Conservation (phyloP, 2,888 invertebrate genomes). For the Hoplodrina ambigua region DNA sequence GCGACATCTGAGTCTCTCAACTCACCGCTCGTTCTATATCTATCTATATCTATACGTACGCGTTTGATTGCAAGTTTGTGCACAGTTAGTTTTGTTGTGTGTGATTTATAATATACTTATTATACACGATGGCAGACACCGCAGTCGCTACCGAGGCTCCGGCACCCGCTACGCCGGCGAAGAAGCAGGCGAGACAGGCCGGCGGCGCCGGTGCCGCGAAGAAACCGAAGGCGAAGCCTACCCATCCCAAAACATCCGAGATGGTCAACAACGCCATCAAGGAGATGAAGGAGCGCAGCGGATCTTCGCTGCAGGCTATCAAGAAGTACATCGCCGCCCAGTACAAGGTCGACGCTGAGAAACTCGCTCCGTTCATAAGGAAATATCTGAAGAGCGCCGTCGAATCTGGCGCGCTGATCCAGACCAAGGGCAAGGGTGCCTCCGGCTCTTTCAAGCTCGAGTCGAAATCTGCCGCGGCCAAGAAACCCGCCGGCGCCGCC, state of each 20-base stretch:
- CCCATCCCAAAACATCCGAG: constrained; percentile 71
- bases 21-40: too few species aligned
- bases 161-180: constrained; percentile 72
- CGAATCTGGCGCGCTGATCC: constrained; percentile 86
- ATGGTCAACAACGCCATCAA: constrained; percentile 91
- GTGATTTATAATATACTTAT: too few species aligned
- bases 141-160: constrained; percentile 71
- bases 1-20: too few species aligned
- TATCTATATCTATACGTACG: too few species aligned
- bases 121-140: constrained; percentile 67
- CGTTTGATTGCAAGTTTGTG: neutral
- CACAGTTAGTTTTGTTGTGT: too few species aligned
- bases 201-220: too few species aligned
- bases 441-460: constrained; percentile 84
- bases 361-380: constrained; percentile 90
- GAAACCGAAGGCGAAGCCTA: constrained; percentile 34
- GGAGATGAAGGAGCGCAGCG: constrained; percentile 89
- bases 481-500: constrained; percentile 58
- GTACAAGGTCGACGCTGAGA: constrained; percentile 91
- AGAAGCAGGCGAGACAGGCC: constrained; percentile 59
- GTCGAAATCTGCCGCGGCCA: constrained; percentile 65
- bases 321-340: constrained; percentile 91
- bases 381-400: constrained; percentile 85
- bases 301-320: constrained; percentile 90
- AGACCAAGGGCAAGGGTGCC: constrained; percentile 90